Evolutionary conservation across 2,113 vertebrate species (phyloP).

Genomic region (Lycocorax pyrrhopterus): DNA sequence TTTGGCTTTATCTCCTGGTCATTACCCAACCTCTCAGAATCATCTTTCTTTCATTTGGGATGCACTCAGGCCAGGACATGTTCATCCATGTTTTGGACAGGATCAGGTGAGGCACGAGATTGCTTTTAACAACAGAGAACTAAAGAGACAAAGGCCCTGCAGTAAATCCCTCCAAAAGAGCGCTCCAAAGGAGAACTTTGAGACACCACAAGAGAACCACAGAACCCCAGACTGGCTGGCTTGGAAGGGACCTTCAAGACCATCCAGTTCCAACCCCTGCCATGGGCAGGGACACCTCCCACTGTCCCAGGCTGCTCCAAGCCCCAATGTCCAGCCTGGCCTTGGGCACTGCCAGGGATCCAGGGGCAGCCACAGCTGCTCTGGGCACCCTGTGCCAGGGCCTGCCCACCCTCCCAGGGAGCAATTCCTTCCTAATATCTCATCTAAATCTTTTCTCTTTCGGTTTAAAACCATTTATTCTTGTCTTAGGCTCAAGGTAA

Average conservation of each 20-base stretch:
- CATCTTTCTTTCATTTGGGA: not conserved
- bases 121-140: not conserved
- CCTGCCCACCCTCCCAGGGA: fast-evolving
- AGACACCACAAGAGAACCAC: not conserved
- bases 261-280: fast-evolving
- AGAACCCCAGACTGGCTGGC: not conserved
- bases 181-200: not conserved
- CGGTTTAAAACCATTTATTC: not conserved
- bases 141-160: not conserved
- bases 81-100: not conserved
- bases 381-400: not conserved
- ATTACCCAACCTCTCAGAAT: not conserved
- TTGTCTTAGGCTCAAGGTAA: fast-evolving
- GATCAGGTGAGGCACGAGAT: not conserved
- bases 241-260: fast-evolving
- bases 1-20: not conserved
- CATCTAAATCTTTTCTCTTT: not conserved
- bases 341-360: not conserved
- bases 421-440: not conserved
- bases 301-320: not conserved
- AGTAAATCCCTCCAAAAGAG: not conserved
- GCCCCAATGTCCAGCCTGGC: not conserved
- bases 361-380: not conserved
- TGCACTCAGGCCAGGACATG: not conserved
- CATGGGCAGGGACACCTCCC: not conserved